Evolutionary conservation across 2,113 vertebrate genomes (phyloP), one percentile per base, ranked within the genome.

Genomic region (Pitta sordida): DNA sequence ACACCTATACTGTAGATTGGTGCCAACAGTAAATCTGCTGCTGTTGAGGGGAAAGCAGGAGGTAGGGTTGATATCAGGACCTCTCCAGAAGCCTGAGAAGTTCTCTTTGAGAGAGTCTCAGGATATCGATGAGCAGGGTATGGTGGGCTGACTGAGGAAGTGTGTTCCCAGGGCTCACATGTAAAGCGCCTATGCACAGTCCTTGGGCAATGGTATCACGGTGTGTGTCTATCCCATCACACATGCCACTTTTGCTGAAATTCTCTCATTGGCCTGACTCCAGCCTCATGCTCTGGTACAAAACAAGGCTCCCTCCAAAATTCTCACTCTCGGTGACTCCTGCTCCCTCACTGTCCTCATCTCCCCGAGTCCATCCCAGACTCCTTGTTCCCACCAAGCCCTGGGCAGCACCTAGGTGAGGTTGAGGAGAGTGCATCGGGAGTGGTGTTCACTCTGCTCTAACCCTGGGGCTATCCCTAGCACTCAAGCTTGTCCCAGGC

Each of bases 261-360:
- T 37, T 7, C 9, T n/a, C 21, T 67, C 51, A 32, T 27, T 0
- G 0, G 77, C 10, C 39, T 2, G 0, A 37, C 20, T 56, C 26
- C 26, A 67, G n/a, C 7, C 27, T 13, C 51, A 26, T 8, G 7
- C 10, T 43, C 19, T 67, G 16, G 21, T 17, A 20, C n/a, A 55
- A 55, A 55, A 11, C 32, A 79, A 53, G 32, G 37, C 26, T 65
- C 39, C 19, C 49, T 79, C 39, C 19, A 64, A 24, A 7, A 9
- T 3, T n/a, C 32, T 12, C 26, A 46, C 49, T 15, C n/a, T 46
- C n/a, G 4, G 4, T 19, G 21, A 26, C 26, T 55, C 20, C 26
- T 1, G 3, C 32, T 55, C 6, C 44, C 21, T 79, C 32, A 9
- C 20, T 30, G 24, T 23, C 24, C 15, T 79, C 39, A 65, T 27